These are phyloP conservation scores for Luperina nickerlii DNA, from an alignment of 2,888 invertebrate species.

Conservation along the genomic window DNA sequence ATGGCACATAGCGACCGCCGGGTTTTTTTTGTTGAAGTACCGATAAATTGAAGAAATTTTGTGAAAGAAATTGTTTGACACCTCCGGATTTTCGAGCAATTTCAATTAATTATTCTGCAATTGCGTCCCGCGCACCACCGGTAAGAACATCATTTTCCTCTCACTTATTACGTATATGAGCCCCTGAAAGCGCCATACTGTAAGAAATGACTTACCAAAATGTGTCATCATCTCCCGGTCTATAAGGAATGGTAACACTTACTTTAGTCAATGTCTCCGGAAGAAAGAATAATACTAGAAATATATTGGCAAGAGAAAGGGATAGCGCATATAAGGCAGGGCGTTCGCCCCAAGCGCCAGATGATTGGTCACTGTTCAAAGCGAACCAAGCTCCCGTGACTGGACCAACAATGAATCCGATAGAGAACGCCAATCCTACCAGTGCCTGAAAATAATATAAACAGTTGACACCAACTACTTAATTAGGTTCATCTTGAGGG, in stretches of 20 bases:
- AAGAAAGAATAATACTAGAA: conserved; percentile 93
- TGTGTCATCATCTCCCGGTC: too few relatives aligned
- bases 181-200: too few relatives aligned
- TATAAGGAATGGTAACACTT: conserved; percentile 53
- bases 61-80: too few relatives aligned
- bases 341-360: conserved; percentile 94
- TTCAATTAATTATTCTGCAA: too few relatives aligned
- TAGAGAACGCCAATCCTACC: conserved; percentile 98
- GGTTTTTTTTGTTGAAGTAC: too few relatives aligned
- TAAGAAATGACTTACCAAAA: too few relatives aligned
- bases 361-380: conserved; percentile 89
- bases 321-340: conserved; percentile 95
- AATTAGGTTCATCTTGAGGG: background rate
- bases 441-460: conserved; percentile 92
- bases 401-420: conserved; percentile 99
- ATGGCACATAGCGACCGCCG: too few relatives aligned
- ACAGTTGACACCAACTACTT: background rate
- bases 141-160: too few relatives aligned
- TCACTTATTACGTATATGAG: too few relatives aligned
- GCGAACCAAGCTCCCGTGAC: conserved; percentile 98
- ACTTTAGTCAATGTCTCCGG: conserved; percentile 96
- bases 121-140: too few relatives aligned
- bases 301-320: conserved; percentile 94
- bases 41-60: too few relatives aligned
- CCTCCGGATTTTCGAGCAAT: too few relatives aligned